Conservation (phyloP, 1,140 invertebrate species). For the Listronotus oregonensis region DNA sequence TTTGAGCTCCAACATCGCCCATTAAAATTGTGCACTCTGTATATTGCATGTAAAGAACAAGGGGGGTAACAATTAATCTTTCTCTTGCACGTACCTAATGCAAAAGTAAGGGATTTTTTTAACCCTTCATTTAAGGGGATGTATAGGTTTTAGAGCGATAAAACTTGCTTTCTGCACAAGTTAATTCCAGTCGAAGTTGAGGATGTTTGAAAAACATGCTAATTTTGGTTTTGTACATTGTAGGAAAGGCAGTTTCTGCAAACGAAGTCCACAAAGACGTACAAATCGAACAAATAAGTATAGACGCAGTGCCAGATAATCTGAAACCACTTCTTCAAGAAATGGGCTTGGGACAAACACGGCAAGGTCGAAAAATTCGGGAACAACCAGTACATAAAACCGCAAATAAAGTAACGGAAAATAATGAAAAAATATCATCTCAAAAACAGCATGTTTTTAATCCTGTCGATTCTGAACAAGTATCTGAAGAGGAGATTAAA, state of each 20-base stretch:
- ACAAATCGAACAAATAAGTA: constrained; percentile 40
- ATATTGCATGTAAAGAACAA: no score
- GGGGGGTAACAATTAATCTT: no score
- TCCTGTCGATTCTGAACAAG: constrained; percentile 42
- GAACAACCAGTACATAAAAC: constrained; percentile 17
- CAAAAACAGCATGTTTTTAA: constrained; percentile 48
- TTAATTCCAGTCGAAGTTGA: no score
- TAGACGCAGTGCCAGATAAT: constrained; percentile 59
- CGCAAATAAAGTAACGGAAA: constrained; percentile 1
- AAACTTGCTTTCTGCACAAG: no score
- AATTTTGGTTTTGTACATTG: neutral
- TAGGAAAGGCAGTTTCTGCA: neutral
- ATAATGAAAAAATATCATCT: neutral
- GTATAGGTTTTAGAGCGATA: no score
- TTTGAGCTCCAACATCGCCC: no score
- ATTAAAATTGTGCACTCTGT: no score
- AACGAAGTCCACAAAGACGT: constrained; percentile 5
- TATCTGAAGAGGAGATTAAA: constrained; percentile 54
- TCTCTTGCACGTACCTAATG: no score
- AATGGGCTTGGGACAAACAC: constrained; percentile 55
- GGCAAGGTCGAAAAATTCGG: constrained; percentile 28
- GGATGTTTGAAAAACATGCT: no score
- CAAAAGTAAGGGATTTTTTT: no score
- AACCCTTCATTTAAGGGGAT: no score
- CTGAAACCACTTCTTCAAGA: constrained; percentile 61